Conservation (phyloP, 2,888 invertebrate genomes). For the Chydorus sphaericus region DNA sequence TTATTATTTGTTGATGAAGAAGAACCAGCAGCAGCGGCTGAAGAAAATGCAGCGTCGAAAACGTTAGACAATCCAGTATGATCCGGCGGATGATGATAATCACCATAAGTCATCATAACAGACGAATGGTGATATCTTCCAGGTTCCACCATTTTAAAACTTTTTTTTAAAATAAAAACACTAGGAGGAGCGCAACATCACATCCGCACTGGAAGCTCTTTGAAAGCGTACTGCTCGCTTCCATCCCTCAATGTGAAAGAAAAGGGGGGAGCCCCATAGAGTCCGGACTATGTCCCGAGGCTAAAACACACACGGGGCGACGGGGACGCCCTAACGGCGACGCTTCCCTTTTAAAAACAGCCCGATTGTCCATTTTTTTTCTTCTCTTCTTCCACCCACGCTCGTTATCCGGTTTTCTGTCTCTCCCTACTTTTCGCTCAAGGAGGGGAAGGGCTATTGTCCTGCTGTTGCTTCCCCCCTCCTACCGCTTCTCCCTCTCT, state of each 20-base stretch:
- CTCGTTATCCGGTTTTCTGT: no score
- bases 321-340: constrained; percentile 4
- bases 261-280: no score
- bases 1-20: no score
- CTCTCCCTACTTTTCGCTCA: background rate
- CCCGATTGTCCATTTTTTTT: background rate
- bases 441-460: background rate
- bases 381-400: background rate
- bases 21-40: background rate
- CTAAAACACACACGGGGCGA: background rate
- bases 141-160: constrained; percentile 1
- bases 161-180: no score
- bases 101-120: background rate
- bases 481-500: no score
- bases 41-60: constrained; percentile 7
- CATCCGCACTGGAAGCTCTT: no score
- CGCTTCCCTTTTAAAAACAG: constrained; percentile 2
- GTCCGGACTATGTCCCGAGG: constrained; percentile 1
- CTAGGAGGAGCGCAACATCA: no score
- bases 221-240: no score
- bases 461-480: no score
- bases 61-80: background rate
- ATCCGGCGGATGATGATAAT: background rate
- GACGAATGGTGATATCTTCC: background rate
- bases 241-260: no score